Percentiles rank a stretch among this genome's conserved stretches.
phyloP scores from a whole-genome alignment of 2,888 invertebrate species.

The Gasteruption jaculator region DNA sequence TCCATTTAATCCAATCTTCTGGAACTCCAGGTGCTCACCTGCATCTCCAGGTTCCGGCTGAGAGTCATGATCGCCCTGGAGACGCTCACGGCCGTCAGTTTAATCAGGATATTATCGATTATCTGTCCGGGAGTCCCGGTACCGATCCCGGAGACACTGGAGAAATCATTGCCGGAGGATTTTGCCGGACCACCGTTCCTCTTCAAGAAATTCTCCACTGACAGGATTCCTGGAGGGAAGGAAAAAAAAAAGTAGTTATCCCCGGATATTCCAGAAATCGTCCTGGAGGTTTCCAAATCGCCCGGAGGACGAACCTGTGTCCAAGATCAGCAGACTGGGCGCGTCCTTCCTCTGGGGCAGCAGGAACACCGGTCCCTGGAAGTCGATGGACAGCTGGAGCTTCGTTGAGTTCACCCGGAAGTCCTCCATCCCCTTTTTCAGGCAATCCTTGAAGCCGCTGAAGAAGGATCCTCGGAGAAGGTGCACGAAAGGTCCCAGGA shows the following conservation, averaged over 20 bases:
- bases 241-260: no score
- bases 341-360: conserved; percentile 77
- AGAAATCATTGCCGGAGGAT: conserved; percentile 15
- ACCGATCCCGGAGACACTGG: conserved; percentile 13
- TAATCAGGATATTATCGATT: conserved; percentile 68
- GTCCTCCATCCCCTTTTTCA: conserved; percentile 49
- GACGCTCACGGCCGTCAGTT: conserved; percentile 65
- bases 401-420: conserved; percentile 55
- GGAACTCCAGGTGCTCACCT: conserved; percentile 51
- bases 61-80: conserved; percentile 70
- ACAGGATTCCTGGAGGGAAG: conserved; percentile 63
- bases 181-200: conserved; percentile 50
- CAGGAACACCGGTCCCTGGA: conserved; percentile 70
- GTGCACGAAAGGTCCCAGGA: conserved; percentile 56
- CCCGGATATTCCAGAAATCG: no score
- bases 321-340: conserved; percentile 71
- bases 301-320: conserved; percentile 63
- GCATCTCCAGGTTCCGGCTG: conserved; percentile 68
- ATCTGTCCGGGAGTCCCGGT: conserved; percentile 43
- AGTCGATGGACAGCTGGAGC: conserved; percentile 62
- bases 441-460: conserved; percentile 23
- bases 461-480: conserved; percentile 23
- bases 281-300: no score
- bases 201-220: conserved; percentile 77
- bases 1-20: no score